A percentile compares a stretch with the other conserved stretches of the same genome.
These are phyloP conservation scores for Cecropterus lyciades DNA, from an alignment of 1,140 invertebrate species.

Conservation along the genomic window DNA sequence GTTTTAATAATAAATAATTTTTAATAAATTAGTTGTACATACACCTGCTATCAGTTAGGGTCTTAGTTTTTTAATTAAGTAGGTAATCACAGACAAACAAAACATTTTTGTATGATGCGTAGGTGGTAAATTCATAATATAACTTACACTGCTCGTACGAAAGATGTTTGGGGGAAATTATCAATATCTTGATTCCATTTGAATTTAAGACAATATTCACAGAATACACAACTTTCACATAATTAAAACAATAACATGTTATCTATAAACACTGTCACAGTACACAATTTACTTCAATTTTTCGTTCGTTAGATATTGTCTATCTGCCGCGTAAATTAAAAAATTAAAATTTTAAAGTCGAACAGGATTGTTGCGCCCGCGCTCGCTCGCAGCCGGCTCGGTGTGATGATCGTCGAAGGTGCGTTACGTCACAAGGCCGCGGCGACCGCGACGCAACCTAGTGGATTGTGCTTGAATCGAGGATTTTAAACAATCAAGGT, in stretches of 20 bases:
- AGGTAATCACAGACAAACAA: no score
- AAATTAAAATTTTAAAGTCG: conserved; percentile 29
- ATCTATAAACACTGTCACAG: neutral
- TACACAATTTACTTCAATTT: neutral
- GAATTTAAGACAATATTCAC: neutral
- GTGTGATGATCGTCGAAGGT: conserved; percentile 34
- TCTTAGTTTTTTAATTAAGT: no score
- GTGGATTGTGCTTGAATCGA: conserved; percentile 23
- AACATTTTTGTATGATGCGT: no score
- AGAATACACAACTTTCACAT: no score
- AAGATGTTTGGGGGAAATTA: neutral
- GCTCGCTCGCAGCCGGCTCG: conserved; percentile 33
- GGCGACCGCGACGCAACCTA: conserved; percentile 37
- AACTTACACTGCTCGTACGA: no score
- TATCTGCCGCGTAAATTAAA: conserved; percentile 4
- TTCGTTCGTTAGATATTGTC: neutral
- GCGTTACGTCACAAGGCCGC: conserved; percentile 42
- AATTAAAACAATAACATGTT: no score
- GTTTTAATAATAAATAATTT: no score
- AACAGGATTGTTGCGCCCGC: conserved; percentile 34
- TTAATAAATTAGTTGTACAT: no score
- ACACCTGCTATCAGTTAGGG: no score
- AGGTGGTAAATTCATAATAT: no score
- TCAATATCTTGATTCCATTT: neutral
- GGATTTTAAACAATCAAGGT: conserved; percentile 30